These are phyloP conservation scores for Hapalemur alaotrensis DNA, from an alignment of 2,797 vertebrate species.

Conservation along the genomic window DNA sequence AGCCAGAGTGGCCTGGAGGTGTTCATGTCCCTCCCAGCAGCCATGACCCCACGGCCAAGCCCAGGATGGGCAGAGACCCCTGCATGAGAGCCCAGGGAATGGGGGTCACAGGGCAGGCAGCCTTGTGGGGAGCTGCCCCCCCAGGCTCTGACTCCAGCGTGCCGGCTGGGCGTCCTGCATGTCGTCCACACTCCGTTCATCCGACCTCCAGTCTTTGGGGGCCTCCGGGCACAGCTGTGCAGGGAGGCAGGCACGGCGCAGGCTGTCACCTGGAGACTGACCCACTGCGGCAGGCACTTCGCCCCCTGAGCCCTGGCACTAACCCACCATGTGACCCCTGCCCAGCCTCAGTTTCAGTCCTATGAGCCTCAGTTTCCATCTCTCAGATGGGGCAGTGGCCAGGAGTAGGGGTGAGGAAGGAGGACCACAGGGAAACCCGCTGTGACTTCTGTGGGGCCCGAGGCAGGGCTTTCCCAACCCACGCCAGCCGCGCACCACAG, in stretches of 20 bases:
- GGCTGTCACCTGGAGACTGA: not conserved
- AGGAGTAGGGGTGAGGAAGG: no score
- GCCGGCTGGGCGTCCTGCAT: not conserved
- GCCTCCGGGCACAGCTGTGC: not conserved
- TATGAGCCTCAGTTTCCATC: not conserved
- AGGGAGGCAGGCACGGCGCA: not conserved
- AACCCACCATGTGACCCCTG: accelerated
- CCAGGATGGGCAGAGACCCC: not conserved
- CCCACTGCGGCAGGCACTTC: not conserved
- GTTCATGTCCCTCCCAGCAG: not conserved
- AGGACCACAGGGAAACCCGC: no score
- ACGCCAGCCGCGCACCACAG: slow-evolving; percentile 80
- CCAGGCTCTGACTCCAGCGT: not conserved
- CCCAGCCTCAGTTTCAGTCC: not conserved
- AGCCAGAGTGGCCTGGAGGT: not conserved
- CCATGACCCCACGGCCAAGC: not conserved
- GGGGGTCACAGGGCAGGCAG: not conserved
- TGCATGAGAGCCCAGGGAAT: not conserved
- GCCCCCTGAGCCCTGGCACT: not conserved
- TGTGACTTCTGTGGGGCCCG: accelerated
- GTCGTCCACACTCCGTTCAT: accelerated
- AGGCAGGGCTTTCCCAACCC: not conserved
- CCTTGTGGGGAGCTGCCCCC: not conserved
- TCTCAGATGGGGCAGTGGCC: not conserved
- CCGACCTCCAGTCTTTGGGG: accelerated